These are phyloP conservation scores for Acromyrmex echinatior DNA, from an alignment of 1,140 invertebrate genomes.

Conservation along the genomic window DNA sequence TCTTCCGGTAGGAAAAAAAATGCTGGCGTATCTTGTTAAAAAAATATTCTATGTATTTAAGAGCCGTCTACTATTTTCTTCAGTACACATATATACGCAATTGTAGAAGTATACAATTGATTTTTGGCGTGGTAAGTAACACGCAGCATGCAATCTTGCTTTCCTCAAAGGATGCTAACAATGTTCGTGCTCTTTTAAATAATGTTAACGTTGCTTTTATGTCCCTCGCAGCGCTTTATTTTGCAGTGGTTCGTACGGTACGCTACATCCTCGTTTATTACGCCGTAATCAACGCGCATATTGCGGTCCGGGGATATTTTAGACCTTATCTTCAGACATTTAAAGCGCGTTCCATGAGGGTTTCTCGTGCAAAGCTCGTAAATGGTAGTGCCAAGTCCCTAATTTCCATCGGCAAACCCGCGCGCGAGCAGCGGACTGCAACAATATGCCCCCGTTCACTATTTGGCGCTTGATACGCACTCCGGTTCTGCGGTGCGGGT, in stretches of 20 bases:
- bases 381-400: conserved; percentile 58
- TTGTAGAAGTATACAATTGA: not conserved
- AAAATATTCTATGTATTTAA: not conserved
- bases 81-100: no score
- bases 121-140: conserved; percentile 6
- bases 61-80: not conserved
- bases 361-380: conserved; percentile 39
- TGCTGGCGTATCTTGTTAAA: not conserved
- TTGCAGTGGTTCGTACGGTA: not conserved
- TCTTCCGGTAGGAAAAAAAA: not conserved
- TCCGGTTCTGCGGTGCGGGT: not conserved
- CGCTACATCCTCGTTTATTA: conserved; percentile 29
- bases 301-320: conserved; percentile 35
- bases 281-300: conserved; percentile 54
- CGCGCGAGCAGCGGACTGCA: conserved; percentile 1
- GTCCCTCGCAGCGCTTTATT: conserved; percentile 4
- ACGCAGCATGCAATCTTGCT: not conserved
- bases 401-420: conserved; percentile 60
- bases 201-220: not conserved
- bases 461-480: conserved; percentile 63
- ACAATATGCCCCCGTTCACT: conserved; percentile 52
- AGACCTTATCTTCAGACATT: conserved; percentile 32
- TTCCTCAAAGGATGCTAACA: not conserved
- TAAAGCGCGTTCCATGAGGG: conserved; percentile 25
- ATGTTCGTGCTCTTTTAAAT: not conserved